A percentile compares a stretch with the other conserved stretches of the same genome.
Evolutionary conservation across 2,888 invertebrate genomes (phyloP).

Genomic region (Erpobdella octoculata): DNA sequence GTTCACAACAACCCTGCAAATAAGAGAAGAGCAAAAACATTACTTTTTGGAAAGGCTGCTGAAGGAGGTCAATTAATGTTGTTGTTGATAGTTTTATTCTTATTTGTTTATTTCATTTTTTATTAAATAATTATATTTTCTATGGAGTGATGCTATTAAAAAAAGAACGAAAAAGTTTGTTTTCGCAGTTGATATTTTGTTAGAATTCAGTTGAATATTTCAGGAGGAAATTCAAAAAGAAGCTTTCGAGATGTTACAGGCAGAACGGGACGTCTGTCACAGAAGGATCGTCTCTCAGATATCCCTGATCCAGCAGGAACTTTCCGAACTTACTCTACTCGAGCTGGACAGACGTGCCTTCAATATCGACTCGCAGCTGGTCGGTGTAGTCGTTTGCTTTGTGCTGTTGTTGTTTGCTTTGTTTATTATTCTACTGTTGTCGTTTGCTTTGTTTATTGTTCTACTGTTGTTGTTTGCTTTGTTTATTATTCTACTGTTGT

Average conservation of each 20-base stretch:
- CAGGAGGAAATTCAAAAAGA: conserved; percentile 49
- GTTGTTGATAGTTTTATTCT: no score
- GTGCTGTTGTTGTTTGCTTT: neutral
- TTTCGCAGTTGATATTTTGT: no score
- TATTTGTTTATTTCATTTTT: no score
- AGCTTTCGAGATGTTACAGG: conserved; percentile 48
- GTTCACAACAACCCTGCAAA: neutral
- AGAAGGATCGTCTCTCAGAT: conserved; percentile 48
- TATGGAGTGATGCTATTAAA: no score
- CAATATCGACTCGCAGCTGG: conserved; percentile 42
- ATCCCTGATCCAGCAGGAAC: conserved; percentile 46
- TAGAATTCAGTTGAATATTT: no score
- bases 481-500: neutral
- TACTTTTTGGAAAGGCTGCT: conserved; percentile 9
- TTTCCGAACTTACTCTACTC: conserved; percentile 44
- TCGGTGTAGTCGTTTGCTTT: conserved; percentile 27
- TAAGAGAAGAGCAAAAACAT: conserved; percentile 11
- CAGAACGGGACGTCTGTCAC: conserved; percentile 46
- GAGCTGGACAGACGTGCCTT: conserved; percentile 45
- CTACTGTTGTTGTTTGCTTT: neutral
- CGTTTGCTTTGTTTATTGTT: neutral
- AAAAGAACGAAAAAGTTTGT: no score
- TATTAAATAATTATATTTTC: no score
- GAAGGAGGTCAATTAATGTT: neutral
- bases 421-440: neutral